These are phyloP conservation scores for Elgonia sp. DNA, from an alignment of 2,888 invertebrate species.

Conservation along the genomic window DNA sequence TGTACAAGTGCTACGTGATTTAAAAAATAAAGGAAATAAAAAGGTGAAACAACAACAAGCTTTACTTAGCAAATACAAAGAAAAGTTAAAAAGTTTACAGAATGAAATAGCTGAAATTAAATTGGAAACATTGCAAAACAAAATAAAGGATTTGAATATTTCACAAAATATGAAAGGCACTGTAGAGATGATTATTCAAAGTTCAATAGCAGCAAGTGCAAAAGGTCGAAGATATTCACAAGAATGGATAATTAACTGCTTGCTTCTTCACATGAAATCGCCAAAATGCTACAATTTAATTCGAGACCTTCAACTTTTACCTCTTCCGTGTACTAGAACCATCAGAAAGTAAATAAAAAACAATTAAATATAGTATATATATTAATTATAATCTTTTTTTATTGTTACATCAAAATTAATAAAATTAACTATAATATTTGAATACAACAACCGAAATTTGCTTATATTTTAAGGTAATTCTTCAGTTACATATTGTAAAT, in stretches of 20 bases:
- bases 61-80: neutral
- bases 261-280: slow-evolving; percentile 18
- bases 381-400: neutral
- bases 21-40: slow-evolving; percentile 26
- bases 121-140: slow-evolving; percentile 18
- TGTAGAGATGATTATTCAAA: slow-evolving; percentile 11
- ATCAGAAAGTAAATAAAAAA: slow-evolving; percentile 23
- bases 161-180: slow-evolving; percentile 13
- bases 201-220: neutral
- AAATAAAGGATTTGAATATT: neutral
- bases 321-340: slow-evolving; percentile 11
- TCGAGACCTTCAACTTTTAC: slow-evolving; percentile 4
- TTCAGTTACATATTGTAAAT: no score
- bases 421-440: no score
- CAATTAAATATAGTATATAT: slow-evolving; percentile 11
- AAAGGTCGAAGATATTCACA: slow-evolving; percentile 1
- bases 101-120: slow-evolving; percentile 21
- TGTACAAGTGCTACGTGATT: slow-evolving; percentile 9
- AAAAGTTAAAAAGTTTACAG: slow-evolving; percentile 5
- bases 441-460: no score
- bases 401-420: neutral
- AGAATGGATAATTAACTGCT: slow-evolving; percentile 19
- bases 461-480: no score
- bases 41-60: slow-evolving; percentile 12
- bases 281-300: slow-evolving; percentile 12